phyloP scores from a whole-genome alignment of 2,888 invertebrate species.

The Watsonalla binaria region DNA sequence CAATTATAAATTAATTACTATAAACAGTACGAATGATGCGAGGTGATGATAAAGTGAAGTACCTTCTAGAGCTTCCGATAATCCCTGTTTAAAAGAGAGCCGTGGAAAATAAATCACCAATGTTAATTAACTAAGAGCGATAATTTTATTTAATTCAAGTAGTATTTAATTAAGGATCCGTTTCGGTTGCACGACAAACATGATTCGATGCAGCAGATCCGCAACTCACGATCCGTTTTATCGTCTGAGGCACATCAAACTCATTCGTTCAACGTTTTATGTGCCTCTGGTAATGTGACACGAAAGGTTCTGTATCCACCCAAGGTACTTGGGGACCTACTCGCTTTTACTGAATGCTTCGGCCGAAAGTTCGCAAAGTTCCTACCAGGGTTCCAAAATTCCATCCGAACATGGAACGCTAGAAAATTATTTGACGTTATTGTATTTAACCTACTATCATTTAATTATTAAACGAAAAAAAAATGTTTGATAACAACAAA shows the following conservation, averaged over 20 bases:
- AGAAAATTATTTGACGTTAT: no score
- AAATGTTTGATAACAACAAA: no score
- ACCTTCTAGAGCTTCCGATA: neutral
- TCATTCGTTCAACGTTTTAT: conserved; percentile 45
- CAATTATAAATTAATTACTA: no score
- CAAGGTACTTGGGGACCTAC: conserved; percentile 12
- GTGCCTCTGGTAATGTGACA: conserved; percentile 44
- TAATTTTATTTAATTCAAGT: conserved; percentile 42
- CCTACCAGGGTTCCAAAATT: no score
- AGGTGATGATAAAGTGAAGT: no score
- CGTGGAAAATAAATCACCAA: conserved; percentile 25
- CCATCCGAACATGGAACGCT: no score
- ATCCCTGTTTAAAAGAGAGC: conserved; percentile 20
- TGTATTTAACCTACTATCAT: no score
- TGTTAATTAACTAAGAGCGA: conserved; percentile 46
- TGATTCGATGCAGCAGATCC: conserved; percentile 40
- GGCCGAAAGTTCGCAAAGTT: no score
- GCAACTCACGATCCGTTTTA: conserved; percentile 60
- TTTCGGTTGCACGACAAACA: conserved; percentile 46
- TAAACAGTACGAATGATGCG: no score
- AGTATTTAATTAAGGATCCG: conserved; percentile 52
- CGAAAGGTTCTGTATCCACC: conserved; percentile 39
- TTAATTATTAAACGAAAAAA: no score
- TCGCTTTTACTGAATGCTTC: no score
- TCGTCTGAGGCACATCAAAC: conserved; percentile 54